Evolutionary conservation across 1,140 invertebrate species (phyloP).

Genomic region (Cheumatopsyche charites): DNA sequence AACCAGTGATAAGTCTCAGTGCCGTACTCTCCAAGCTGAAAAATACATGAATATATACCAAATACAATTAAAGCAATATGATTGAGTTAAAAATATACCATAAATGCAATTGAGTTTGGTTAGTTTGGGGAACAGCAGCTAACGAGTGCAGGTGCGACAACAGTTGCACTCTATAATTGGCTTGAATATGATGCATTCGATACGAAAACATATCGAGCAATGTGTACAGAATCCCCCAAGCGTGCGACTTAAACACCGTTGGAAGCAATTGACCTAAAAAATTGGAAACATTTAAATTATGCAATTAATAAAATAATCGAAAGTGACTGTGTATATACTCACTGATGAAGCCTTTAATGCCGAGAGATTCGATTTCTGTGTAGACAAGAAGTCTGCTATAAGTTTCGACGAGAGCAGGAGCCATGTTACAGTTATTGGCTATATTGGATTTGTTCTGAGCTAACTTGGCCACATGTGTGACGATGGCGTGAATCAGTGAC

Average conservation of each 20-base stretch:
- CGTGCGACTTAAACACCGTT: constrained; percentile 89
- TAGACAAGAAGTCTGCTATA: constrained; percentile 93
- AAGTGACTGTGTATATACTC: constrained; percentile 55
- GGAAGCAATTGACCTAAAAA: constrained; percentile 82
- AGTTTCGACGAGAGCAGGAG: constrained; percentile 93
- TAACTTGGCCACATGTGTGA: constrained; percentile 85
- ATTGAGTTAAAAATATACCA: constrained; percentile 64
- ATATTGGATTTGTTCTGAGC: constrained; percentile 85
- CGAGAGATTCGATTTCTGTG: constrained; percentile 95
- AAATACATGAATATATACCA: constrained; percentile 36
- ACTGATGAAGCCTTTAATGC: constrained; percentile 97
- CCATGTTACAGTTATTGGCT: constrained; percentile 67
- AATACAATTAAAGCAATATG: neutral
- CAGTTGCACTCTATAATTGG: constrained; percentile 91
- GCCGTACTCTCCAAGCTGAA: constrained; percentile 91
- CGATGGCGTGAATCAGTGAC: constrained; percentile 95
- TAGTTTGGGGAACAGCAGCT: constrained; percentile 88
- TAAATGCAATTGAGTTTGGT: constrained; percentile 92
- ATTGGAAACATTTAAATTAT: constrained; percentile 37
- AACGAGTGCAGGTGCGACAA: constrained; percentile 88
- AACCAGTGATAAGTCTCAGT: constrained; percentile 85
- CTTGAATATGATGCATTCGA: constrained; percentile 93
- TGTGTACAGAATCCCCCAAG: constrained; percentile 94
- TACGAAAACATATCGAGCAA: constrained; percentile 97
- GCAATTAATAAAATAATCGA: neutral